Percentiles rank a stretch among this genome's conserved stretches.
Conservation (phyloP, 2,113 vertebrate species). For the Saguinus midas region DNA sequence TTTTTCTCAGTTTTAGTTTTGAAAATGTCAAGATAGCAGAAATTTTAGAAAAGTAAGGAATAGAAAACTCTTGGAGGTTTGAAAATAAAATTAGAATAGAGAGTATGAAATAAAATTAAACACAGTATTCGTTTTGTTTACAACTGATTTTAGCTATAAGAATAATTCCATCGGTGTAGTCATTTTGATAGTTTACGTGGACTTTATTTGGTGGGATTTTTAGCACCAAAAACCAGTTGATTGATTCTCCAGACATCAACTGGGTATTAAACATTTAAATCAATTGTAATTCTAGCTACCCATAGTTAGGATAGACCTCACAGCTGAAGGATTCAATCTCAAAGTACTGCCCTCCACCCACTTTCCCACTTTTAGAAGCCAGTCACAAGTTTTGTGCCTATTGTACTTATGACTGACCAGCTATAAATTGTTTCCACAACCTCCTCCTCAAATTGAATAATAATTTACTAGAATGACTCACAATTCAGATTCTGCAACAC, state of each 20-base stretch:
- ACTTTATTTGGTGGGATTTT: neutral
- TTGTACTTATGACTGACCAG: neutral
- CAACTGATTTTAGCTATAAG: neutral
- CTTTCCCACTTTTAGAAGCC: neutral
- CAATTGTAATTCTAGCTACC: neutral
- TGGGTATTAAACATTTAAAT: neutral
- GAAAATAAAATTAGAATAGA: neutral
- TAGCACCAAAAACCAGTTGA: neutral
- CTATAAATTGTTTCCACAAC: neutral
- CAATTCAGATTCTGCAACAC: neutral
- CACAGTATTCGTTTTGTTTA: neutral
- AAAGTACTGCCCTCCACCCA: neutral
- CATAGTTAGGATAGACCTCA: neutral
- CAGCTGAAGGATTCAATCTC: neutral
- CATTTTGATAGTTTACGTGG: neutral
- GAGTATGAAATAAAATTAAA: neutral
- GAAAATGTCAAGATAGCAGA: neutral
- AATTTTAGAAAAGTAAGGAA: neutral
- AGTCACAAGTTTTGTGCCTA: too few species aligned
- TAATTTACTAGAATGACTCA: neutral
- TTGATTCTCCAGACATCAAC: neutral
- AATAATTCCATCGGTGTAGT: neutral
- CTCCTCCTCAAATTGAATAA: rapidly evolving
- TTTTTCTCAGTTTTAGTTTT: neutral
- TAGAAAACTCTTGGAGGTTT: neutral